Conservation (phyloP, 2,888 invertebrate genomes). For the Uloborus plumipes region DNA sequence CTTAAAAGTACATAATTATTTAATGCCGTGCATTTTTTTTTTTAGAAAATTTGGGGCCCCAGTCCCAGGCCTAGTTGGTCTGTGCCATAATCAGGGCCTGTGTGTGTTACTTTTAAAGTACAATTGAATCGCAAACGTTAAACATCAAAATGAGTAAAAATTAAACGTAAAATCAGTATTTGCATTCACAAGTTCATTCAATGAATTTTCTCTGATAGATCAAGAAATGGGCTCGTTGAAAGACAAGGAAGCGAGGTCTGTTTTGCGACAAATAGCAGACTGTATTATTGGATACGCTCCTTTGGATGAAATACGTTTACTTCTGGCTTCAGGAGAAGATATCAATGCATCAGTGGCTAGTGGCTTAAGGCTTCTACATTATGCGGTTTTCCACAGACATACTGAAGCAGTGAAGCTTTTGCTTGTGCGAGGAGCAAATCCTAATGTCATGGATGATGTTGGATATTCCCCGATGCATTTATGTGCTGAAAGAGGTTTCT, state of each 20-base stretch:
- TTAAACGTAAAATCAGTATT: too few relatives aligned
- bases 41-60: too few relatives aligned
- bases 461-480: constrained; percentile 92
- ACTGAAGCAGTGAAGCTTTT: constrained; percentile 83
- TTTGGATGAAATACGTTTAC: constrained; percentile 85
- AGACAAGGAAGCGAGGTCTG: neutral
- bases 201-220: too few relatives aligned
- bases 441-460: constrained; percentile 87
- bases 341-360: constrained; percentile 70
- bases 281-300: constrained; percentile 89
- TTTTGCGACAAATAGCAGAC: constrained; percentile 89
- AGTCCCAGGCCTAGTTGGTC: too few relatives aligned
- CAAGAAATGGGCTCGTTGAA: too few relatives aligned
- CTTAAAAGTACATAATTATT: too few relatives aligned
- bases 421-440: constrained; percentile 84
- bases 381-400: constrained; percentile 86
- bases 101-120: too few relatives aligned
- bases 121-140: too few relatives aligned
- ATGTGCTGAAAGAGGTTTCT: constrained; percentile 77
- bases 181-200: too few relatives aligned
- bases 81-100: too few relatives aligned
- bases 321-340: constrained; percentile 84
- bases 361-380: constrained; percentile 89
- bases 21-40: too few relatives aligned
- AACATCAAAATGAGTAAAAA: too few relatives aligned